Evolutionary conservation across 2,113 vertebrate genomes (phyloP), one percentile per base, ranked within the genome.

Genomic region (Plecturocebus donacophilus): DNA sequence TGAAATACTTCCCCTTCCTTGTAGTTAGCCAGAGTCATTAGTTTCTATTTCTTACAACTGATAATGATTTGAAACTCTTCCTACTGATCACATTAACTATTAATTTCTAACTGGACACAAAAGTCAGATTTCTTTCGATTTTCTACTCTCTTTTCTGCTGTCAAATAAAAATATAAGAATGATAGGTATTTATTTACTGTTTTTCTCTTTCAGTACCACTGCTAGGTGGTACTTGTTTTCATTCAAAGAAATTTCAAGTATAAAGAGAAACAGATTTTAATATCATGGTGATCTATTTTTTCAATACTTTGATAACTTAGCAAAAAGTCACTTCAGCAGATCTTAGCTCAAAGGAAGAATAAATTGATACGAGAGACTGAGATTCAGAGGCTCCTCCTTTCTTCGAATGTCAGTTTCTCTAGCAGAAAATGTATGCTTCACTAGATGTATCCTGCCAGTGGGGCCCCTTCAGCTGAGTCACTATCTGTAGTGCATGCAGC

Each of bases 131-230:
- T 87, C 4, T 84, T 58, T 42, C 19, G n/a, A 97, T 80, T 80
- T 86, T 79, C 30, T 79, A 77, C n/a, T 42, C 6, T 84, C 19
- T 85, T 77, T 95, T 71, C 79, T 49, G 70, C 14, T 61, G 19
- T 56, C n/a, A 95, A 79, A 42, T 47, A 83, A 83, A 77, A 87
- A 79, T 61, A 32, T n/a, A 23, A 90, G 96, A 81, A 82, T 81
- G 25, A 32, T 54, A 81, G 16, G 23, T 12, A 47, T 30, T 11
- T 66, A 52, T 90, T 81, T 88, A 84, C 30, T 32, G 61, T 94
- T 14, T 58, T 76, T 95, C n/a, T 70, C 75, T 83, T 87, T 56
- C 11, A 38, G 14, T 54, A 83, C 19, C 38, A 52, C 32, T 77
- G 17, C 38, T 68, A 52, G 13, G 19, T 38, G 45, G 8, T 27